These are phyloP conservation scores for Drosophila falleni DNA, from an alignment of 2,888 invertebrate genomes.

Conservation along the genomic window DNA sequence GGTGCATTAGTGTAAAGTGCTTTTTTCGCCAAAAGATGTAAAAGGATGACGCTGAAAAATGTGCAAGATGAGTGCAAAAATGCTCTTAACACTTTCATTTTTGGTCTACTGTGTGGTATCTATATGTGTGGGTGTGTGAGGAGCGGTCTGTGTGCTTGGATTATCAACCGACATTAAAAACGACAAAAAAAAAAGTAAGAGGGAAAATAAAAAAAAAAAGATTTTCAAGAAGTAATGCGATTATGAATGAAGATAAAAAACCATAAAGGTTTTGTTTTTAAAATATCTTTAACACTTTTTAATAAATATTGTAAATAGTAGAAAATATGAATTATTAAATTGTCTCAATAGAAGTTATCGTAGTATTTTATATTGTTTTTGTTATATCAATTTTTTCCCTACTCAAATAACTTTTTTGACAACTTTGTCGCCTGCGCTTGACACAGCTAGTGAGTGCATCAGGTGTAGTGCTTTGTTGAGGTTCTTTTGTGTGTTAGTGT, in stretches of 20 bases:
- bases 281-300: not conserved
- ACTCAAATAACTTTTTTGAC: conserved; percentile 25
- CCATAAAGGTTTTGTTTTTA: not conserved
- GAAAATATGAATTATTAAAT: not conserved
- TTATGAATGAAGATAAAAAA: too few relatives aligned
- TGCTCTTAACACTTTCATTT: conserved; percentile 77
- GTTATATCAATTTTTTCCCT: not conserved
- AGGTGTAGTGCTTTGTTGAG: conserved; percentile 35
- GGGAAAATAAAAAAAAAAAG: not conserved
- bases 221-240: not conserved
- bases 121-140: not conserved
- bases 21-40: conserved; percentile 71
- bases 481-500: conserved; percentile 24
- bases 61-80: conserved; percentile 67
- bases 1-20: conserved; percentile 81
- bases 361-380: not conserved
- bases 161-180: conserved; percentile 45
- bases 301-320: not conserved
- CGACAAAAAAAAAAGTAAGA: not conserved
- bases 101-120: conserved; percentile 23
- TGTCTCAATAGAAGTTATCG: not conserved
- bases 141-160: conserved; percentile 20
- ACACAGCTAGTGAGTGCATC: conserved; percentile 6
- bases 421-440: conserved; percentile 63
- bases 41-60: conserved; percentile 66